These are phyloP conservation scores for Scrobipalpa costella DNA, from an alignment of 2,888 invertebrate species.

Conservation along the genomic window DNA sequence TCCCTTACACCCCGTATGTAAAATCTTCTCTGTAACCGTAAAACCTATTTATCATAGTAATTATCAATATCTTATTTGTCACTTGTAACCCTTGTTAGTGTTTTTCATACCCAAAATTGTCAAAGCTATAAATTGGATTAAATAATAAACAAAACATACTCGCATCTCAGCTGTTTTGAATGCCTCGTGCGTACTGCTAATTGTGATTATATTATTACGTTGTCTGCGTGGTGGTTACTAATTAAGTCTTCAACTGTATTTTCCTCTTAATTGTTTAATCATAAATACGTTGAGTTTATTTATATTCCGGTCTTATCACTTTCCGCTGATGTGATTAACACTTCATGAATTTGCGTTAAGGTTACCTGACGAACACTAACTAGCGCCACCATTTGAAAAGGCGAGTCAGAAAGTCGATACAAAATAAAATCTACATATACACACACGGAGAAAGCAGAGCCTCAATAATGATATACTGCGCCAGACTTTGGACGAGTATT, in stretches of 20 bases:
- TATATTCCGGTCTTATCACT: neutral
- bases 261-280: neutral
- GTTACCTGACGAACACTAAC: no score
- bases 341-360: neutral
- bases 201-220: conserved; percentile 12
- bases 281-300: neutral
- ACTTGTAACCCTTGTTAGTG: no score
- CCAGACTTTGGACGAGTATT: no score
- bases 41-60: neutral
- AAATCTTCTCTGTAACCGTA: no score
- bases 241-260: neutral
- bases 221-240: neutral
- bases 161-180: neutral
- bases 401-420: no score
- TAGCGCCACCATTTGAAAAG: no score
- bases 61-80: neutral
- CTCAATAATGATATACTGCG: no score
- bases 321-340: neutral
- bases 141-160: conserved; percentile 8
- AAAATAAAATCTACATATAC: no score
- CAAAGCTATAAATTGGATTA: conserved; percentile 13
- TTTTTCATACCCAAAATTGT: neutral
- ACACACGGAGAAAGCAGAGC: no score
- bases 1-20: no score
- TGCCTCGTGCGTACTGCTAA: neutral